Evolutionary conservation across 2,113 vertebrate genomes (phyloP).

Genomic region (Athene cunicularia): DNA sequence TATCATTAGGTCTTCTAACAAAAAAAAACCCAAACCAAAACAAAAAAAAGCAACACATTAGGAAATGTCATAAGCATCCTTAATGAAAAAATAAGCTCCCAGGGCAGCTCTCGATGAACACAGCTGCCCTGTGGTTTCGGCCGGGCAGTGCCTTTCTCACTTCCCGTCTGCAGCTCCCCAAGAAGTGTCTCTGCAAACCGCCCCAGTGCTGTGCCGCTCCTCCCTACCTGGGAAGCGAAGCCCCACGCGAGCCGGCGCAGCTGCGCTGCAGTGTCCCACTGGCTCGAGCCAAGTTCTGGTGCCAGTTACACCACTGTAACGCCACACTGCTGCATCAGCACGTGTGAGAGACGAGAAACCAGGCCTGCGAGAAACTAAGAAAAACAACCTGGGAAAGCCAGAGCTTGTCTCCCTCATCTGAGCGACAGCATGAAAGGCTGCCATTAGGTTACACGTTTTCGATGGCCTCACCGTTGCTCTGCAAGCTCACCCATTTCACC

Average conservation of each 20-base stretch:
- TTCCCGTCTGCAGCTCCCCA: neutral
- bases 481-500: neutral
- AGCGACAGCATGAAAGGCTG: neutral
- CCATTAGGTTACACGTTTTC: neutral
- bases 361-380: no score
- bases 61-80: neutral
- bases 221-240: neutral
- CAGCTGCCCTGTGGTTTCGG: neutral
- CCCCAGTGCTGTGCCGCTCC: rapidly evolving
- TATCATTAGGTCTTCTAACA: neutral
- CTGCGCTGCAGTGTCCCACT: neutral
- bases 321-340: rapidly evolving
- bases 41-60: neutral
- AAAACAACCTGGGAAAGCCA: no score
- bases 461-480: neutral
- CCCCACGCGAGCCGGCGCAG: rapidly evolving
- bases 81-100: neutral
- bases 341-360: no score
- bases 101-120: neutral
- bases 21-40: no score
- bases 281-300: neutral
- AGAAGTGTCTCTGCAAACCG: rapidly evolving
- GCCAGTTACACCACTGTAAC: rapidly evolving
- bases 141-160: neutral
- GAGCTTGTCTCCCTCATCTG: no score